Conservation (phyloP, 2,888 invertebrate species). For the Tipula unca region DNA sequence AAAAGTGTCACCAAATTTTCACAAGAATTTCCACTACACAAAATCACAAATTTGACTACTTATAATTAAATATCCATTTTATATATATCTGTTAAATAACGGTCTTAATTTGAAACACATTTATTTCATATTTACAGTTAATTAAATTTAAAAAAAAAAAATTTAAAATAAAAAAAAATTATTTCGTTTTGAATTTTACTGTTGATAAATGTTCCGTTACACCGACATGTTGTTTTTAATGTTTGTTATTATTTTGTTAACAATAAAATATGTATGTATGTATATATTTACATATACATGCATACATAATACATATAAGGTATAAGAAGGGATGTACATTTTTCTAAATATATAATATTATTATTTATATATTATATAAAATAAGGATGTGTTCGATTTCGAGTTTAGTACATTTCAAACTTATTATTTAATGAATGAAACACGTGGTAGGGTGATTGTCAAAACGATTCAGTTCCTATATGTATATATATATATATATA, state of each 20-base stretch:
- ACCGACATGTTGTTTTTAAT: neutral
- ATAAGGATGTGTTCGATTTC: neutral
- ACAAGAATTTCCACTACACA: neutral
- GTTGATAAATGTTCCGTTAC: neutral
- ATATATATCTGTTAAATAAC: neutral
- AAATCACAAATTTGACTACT: neutral
- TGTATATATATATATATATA: neutral
- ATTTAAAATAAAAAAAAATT: neutral
- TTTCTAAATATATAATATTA: too few species aligned
- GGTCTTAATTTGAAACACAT: neutral
- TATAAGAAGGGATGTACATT: neutral
- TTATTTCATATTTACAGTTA: neutral
- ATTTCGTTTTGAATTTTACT: neutral
- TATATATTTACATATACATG: neutral
- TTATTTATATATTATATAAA: neutral
- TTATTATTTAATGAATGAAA: neutral
- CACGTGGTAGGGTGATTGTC: neutral
- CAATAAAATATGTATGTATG: neutral
- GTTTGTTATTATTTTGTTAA: neutral
- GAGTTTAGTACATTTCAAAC: neutral
- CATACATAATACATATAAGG: neutral
- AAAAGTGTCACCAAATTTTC: neutral
- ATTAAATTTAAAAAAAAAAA: neutral
- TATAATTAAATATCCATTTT: neutral
- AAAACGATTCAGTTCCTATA: neutral